phyloP scores from a whole-genome alignment of 2,113 vertebrate genomes.

The Ceyx margarethae region DNA sequence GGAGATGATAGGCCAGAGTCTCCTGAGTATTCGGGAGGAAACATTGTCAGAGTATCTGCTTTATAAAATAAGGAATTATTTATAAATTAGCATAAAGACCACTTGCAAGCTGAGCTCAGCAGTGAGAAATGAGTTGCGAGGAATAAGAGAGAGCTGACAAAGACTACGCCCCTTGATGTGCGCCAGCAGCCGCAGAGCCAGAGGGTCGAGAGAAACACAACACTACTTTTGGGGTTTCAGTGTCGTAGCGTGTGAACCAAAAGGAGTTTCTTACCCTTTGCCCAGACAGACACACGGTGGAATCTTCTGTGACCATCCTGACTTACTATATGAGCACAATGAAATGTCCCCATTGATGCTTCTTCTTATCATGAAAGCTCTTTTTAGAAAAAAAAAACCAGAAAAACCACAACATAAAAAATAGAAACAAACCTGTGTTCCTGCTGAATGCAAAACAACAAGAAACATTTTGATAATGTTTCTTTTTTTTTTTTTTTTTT shows the following conservation, averaged over 20 bases:
- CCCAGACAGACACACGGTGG: slow-evolving; percentile 11
- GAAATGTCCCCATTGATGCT: slow-evolving; percentile 81
- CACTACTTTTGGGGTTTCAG: slow-evolving; percentile 24
- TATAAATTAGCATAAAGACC: slow-evolving; percentile 60
- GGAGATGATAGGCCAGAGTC: slow-evolving; percentile 80
- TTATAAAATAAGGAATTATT: slow-evolving; percentile 81
- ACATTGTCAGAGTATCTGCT: slow-evolving; percentile 91
- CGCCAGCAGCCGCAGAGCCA: neutral
- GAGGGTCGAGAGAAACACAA: slow-evolving; percentile 54
- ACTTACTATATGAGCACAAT: slow-evolving; percentile 82
- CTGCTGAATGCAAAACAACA: slow-evolving; percentile 75
- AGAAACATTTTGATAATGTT: slow-evolving; percentile 81
- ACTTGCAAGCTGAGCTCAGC: slow-evolving; percentile 54
- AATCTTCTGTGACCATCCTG: slow-evolving; percentile 71
- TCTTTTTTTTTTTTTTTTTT: slow-evolving; percentile 67
- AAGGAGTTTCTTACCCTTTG: slow-evolving; percentile 72
- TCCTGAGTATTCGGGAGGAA: slow-evolving; percentile 83
- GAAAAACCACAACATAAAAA: slow-evolving; percentile 34
- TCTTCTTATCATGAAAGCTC: slow-evolving; percentile 79
- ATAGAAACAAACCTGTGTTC: slow-evolving; percentile 68
- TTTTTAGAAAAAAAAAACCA: slow-evolving; percentile 77
- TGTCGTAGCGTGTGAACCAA: slow-evolving; percentile 38
- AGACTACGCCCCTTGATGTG: slow-evolving; percentile 6
- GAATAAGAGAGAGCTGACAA: slow-evolving; percentile 59
- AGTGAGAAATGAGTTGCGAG: slow-evolving; percentile 41